Conservation (phyloP, 2,888 invertebrate genomes). For the Eurytoma californica region DNA sequence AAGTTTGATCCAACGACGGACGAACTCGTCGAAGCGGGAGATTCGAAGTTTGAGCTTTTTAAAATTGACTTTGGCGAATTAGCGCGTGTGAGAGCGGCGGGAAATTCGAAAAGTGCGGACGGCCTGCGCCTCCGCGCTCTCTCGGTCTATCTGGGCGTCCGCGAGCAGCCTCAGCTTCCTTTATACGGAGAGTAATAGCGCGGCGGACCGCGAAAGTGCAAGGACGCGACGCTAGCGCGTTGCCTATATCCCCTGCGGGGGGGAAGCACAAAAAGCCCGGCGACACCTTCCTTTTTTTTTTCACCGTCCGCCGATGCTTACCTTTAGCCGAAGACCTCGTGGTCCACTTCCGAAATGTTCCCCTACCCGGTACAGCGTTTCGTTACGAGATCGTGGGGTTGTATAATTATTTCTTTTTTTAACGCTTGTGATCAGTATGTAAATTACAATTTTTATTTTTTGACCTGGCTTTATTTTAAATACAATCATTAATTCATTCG, state of each 20-base stretch:
- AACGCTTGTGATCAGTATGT: too few species aligned
- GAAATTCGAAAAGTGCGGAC: not conserved
- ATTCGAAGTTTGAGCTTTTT: too few species aligned
- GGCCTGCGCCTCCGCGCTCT: not conserved
- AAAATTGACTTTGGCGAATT: not conserved
- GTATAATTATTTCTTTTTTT: too few species aligned
- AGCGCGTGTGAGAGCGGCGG: not conserved
- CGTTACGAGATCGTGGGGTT: too few species aligned
- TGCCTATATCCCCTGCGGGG: not conserved
- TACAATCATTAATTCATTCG: too few species aligned
- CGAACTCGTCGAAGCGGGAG: too few species aligned
- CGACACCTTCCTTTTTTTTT: not conserved
- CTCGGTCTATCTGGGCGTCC: constrained; percentile 27
- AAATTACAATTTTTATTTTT: too few species aligned
- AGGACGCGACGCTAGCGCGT: constrained; percentile 39
- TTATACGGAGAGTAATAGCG: constrained; percentile 36
- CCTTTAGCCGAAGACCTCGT: too few species aligned
- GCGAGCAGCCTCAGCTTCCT: constrained; percentile 51
- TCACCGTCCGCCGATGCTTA: not conserved
- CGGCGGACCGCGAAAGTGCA: constrained; percentile 47
- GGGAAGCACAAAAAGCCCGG: not conserved
- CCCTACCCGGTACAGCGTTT: too few species aligned
- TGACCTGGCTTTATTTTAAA: too few species aligned
- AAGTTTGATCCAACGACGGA: too few species aligned
- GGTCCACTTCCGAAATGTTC: too few species aligned